A percentile compares a stretch with the other conserved stretches of the same genome.
These are phyloP conservation scores for Anseranas semipalmata DNA, from an alignment of 2,113 vertebrate species.

Conservation along the genomic window DNA sequence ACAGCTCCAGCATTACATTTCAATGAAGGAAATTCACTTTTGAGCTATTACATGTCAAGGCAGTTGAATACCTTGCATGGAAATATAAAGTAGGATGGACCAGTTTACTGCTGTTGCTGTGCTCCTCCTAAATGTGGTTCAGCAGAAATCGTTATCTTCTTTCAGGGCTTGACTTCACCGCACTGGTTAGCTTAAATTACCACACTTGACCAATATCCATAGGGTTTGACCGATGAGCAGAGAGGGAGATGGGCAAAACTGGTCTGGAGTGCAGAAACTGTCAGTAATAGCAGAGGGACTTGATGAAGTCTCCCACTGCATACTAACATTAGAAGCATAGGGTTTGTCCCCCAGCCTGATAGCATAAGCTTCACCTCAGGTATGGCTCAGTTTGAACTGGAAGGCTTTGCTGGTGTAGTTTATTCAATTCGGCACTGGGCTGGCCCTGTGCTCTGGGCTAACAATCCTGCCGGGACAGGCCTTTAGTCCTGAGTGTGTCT, in stretches of 20 bases:
- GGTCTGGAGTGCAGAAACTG: neutral
- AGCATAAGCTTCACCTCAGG: accelerated
- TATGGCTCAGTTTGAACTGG: accelerated
- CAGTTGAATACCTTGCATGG: neutral
- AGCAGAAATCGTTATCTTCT: neutral
- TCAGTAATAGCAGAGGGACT: neutral
- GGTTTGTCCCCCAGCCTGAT: neutral
- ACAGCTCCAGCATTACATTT: neutral
- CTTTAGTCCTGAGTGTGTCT: neutral
- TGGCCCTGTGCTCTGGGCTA: neutral
- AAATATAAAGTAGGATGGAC: neutral
- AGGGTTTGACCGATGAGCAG: neutral
- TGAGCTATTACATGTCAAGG: neutral
- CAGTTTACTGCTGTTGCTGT: neutral
- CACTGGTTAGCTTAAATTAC: neutral
- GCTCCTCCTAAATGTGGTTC: neutral
- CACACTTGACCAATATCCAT: neutral
- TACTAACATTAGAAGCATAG: neutral
- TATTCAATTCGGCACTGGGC: neutral
- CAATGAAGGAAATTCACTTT: neutral
- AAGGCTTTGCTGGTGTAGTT: neutral
- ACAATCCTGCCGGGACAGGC: neutral
- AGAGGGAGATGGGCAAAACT: neutral
- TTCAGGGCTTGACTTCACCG: neutral
- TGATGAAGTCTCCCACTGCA: neutral